Evolutionary conservation across 2,113 vertebrate species (phyloP), one percentile per base, ranked within the genome.

Genomic region (Sciurus niger): DNA sequence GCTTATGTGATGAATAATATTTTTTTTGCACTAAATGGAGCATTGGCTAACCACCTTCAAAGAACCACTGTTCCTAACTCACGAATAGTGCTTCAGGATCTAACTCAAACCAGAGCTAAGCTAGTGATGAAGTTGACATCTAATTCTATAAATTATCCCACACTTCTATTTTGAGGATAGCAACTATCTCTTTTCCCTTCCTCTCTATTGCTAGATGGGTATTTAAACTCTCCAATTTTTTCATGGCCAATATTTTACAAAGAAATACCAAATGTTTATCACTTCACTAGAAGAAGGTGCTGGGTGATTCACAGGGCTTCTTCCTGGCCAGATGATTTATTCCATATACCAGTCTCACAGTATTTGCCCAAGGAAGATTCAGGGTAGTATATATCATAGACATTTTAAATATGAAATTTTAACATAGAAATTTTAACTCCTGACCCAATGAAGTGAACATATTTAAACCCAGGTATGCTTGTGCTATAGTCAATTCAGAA

Each of bases 351-450:
- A 82, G 76, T 32, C 22, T 77, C 53, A 40, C 6, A 48, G 67
- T 80, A 78, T 90, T 96, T 94, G 96, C 37, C 28, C 51, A 78
- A 94, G 70, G 73, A 95, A 95, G 90, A 93, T 74, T 94, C 60
- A 88, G 93, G 28, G 58, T 78, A 70, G 78, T 32, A 85, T 51
- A 89, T n/a, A 80, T 65, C 67, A 87, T 34, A 87, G 90, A 73
- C 79, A 96, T 92, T 86, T 72, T 96, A 94, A 53, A 14, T 53
- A 53, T 53, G 53, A 53, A 53, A 53, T 53, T 53, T 58, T 58
- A 58, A 58, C 20, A 58, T 58, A 58, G 55, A 58, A 58, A 58
- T 58, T 77, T 60, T 74, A 90, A 87, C 3, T 68, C 40, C 76
- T n/a, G 68, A 90, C 73, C 72, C 89, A 95, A 88, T 87, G 68